A percentile compares a stretch with the other conserved stretches of the same genome.
phyloP scores from a whole-genome alignment of 2,113 vertebrate genomes.

The Sitta europaea region DNA sequence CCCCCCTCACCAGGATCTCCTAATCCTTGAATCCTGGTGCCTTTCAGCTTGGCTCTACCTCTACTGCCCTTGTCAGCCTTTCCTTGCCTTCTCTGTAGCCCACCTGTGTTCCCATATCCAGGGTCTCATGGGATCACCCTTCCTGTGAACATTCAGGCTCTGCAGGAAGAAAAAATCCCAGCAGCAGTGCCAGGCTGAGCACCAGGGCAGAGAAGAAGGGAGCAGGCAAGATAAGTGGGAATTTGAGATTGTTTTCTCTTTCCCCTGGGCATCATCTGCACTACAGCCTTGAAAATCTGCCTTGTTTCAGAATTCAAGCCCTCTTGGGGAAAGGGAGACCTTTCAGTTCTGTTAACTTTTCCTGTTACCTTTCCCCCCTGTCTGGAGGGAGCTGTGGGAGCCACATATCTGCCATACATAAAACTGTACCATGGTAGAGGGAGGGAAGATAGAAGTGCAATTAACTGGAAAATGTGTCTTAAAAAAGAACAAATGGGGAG shows the following conservation, averaged over 20 bases:
- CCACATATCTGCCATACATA: neutral
- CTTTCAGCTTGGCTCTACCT: neutral
- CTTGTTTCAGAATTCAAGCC: neutral
- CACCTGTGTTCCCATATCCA: neutral
- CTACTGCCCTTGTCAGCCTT: neutral
- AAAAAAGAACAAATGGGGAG: neutral
- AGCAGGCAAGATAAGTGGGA: neutral
- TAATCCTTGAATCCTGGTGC: neutral
- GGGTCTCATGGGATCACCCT: neutral
- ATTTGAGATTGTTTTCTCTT: neutral
- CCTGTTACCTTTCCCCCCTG: neutral
- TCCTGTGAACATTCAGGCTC: neutral
- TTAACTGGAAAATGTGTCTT: neutral
- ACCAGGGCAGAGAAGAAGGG: neutral
- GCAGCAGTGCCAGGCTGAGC: neutral
- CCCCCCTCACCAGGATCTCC: neutral
- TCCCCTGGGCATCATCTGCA: neutral
- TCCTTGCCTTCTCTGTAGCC: neutral
- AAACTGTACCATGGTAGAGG: accelerated
- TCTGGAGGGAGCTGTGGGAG: neutral
- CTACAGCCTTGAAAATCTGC: neutral
- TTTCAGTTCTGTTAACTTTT: neutral
- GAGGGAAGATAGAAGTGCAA: neutral
- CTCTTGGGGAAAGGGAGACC: neutral
- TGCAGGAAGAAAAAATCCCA: neutral